Base-by-base conservation (phyloP, 1,140 invertebrate genomes). In the Drosophila yakuba region DNA sequence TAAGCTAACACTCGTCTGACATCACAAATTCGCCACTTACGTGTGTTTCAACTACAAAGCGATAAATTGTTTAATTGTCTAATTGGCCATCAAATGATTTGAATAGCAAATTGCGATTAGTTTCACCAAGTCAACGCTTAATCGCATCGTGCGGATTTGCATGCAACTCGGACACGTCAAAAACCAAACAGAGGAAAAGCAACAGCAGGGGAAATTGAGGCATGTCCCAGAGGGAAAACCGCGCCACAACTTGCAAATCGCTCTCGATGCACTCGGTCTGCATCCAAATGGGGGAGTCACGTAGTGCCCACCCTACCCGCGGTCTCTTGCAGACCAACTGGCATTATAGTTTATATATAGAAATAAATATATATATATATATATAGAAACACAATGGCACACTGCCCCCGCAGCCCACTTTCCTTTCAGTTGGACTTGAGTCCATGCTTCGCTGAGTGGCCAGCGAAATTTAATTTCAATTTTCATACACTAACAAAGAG, bases 381-480 rank as follows among this genome's bases (percentile, higher is more conserved):
- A 48, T 28, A 20, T 45, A 8, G 41, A 32, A 32, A 32, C 7
- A 32, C 32, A 32, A 28, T 78, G 75, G 45, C 68, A 47, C 52
- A 79, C 60, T 79, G 75, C 54, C 72, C 74, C 68, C 58, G 44
- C 64, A 47, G 48, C 51, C 67, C 50, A 71, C 67, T 71, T 67
- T 71, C 43, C 41, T 72, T 62, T 60, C 7, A 38, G 58, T 68
- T 60, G 48, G 43, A 64, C 47, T 55, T 43, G 23, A 28, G 15
- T 32, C 56, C 59, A 58, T 68, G 80, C 80, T 85, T 69, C 51
- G 66, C 39, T 86, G 78, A 48, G 20, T 72, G 36, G 54, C 52
- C 76, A 86, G 79, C 73, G 79, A 86, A 86, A 86, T 76, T 86
- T 88, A 47, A 69, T 88, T 82, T 86, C 50, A 36, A 55, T 81